Evolutionary conservation across 2,113 vertebrate genomes (phyloP), one percentile per base, ranked within the genome.

Genomic region (Onychostruthus taczanowskii): DNA sequence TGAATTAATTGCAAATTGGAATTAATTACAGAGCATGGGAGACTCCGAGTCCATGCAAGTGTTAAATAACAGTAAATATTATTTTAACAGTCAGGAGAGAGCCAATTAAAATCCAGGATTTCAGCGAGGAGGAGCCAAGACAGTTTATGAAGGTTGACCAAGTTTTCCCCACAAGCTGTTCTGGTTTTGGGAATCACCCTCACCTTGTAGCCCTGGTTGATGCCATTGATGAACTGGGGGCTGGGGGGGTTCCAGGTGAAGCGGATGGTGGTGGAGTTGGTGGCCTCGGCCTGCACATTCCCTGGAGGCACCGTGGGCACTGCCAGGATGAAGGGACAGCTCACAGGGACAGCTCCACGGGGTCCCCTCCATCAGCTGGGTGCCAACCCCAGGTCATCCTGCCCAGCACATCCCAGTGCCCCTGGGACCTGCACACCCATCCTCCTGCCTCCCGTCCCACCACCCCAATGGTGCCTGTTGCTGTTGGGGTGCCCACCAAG

Each of bases 161-260:
- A 26, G 43, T 20, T 66, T 79, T 37, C 75, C 31, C 56, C 53
- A 2, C 5, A 2, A 2, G 10, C 52, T 37, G 84, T 8, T 22
- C 30, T 0, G 0, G 2, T 75, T 68, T 39, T 4, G 31, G 82
- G 62, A 37, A 53, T 12, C 2, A 0, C 35, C 80, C 96, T 97
- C 97, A 99, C 99, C 99, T 99, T 99, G 96, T 99, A 99, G 59
- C 99, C 99, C 95, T 99, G 99, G 98, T 99, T 99, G 98, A 99
- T 99, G 85, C 99, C 99, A 0, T 99, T 99, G 98, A 99, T 99
- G 97, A 99, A 99, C 97, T 99, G 99, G 24, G 99, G 99, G 95
- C 99, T 99, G 43, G 99, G 99, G 39, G 99, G 99, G 59, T 97
- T 99, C 99, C 99, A 99, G 92, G 97, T 99, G 97, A 99, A 99